Conservation (phyloP, 2,888 invertebrate genomes). For the Callyntrura sp. region DNA sequence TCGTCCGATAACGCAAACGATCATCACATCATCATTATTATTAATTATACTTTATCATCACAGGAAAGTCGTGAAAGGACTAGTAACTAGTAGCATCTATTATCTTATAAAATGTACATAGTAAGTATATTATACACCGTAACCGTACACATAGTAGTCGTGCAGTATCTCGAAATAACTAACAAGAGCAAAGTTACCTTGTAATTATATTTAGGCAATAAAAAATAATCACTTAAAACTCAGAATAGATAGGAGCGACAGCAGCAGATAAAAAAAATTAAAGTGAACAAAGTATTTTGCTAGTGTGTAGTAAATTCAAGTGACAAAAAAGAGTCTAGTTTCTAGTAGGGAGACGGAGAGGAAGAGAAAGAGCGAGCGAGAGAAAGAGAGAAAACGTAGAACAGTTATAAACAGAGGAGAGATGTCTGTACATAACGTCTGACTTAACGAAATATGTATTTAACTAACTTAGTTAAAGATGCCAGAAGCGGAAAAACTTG, state of each 20-base stretch:
- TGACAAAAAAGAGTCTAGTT: background rate
- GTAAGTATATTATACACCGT: background rate
- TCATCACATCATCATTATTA: too few relatives aligned
- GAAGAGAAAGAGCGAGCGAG: background rate
- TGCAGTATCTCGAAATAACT: too few relatives aligned
- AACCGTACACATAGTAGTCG: background rate
- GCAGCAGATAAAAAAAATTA: too few relatives aligned
- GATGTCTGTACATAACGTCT: background rate
- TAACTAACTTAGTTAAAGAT: background rate
- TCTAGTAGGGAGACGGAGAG: background rate
- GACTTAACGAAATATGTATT: background rate
- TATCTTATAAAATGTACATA: background rate
- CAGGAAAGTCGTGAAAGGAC: too few relatives aligned
- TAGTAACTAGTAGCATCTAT: background rate
- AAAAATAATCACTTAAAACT: too few relatives aligned
- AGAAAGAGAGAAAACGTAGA: too few relatives aligned
- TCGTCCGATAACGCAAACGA: background rate
- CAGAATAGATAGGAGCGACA: too few relatives aligned
- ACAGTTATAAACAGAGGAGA: too few relatives aligned
- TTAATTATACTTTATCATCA: too few relatives aligned
- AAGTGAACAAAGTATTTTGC: too few relatives aligned
- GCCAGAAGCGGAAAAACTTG: background rate
- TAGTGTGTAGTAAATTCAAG: background rate
- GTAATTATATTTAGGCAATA: too few relatives aligned
- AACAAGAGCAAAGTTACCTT: conserved; percentile 11